Conservation (phyloP, 2,113 vertebrate genomes). For the human (Homo sapiens) region DNA sequence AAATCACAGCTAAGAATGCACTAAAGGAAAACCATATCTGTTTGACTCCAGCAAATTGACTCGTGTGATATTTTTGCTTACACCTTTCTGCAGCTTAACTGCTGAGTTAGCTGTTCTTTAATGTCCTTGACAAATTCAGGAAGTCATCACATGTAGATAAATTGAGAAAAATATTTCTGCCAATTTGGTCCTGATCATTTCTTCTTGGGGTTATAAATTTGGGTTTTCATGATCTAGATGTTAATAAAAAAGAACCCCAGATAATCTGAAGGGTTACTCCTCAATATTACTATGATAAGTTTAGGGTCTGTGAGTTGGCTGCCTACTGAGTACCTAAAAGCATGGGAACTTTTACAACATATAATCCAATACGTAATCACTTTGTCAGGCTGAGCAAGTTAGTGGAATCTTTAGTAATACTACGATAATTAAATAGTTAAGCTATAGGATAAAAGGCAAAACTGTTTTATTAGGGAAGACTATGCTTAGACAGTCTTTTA, state of each 20-base stretch:
- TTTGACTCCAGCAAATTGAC: not conserved
- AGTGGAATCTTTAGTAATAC: not conserved
- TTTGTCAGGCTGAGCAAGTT: not conserved
- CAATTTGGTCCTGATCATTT: slow-evolving; percentile 41
- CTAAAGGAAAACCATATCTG: not conserved
- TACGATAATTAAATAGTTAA: slow-evolving; percentile 1
- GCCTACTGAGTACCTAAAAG: not conserved
- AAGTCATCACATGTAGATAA: slow-evolving; percentile 6
- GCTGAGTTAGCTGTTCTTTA: slow-evolving; percentile 31
- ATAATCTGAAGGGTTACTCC: not conserved
- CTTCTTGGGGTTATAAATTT: slow-evolving; percentile 29
- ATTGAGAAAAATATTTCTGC: slow-evolving; percentile 33
- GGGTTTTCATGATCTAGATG: not conserved
- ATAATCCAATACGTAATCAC: not conserved
- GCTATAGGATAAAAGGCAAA: slow-evolving; percentile 18
- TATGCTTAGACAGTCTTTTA: not conserved
- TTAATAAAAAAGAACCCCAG: not conserved
- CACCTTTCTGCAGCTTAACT: not conserved
- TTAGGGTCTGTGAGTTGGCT: not conserved
- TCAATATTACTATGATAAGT: not conserved
- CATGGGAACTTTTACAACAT: not conserved
- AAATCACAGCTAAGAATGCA: not conserved
- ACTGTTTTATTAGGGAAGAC: not conserved
- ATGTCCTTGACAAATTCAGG: slow-evolving; percentile 33
- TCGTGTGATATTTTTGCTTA: slow-evolving; percentile 22